Base-by-base conservation (phyloP, 2,113 vertebrate species). In the Ramphastos sulfuratus region DNA sequence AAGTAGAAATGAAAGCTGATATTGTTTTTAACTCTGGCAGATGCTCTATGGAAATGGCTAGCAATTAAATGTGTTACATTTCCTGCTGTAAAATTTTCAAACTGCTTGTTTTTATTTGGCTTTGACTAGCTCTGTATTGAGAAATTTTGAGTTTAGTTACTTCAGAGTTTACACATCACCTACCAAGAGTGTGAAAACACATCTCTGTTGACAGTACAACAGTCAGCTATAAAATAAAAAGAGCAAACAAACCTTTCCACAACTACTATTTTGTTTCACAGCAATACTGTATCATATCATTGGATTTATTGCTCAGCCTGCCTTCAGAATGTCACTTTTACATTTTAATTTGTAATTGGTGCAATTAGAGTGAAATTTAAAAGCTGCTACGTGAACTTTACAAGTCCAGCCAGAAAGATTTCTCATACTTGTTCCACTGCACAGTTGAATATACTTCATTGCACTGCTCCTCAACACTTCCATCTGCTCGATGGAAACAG, bases 11-110 rank as follows among this genome's bases (percentile, higher is more conserved):
- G 65, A 95, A 94, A 94, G 79, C 61, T 78, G 94, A 92, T 92
- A 93, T 17, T 94, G 84, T 91, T 95, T 95, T 90, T 86, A 93
- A 90, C 54, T 91, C 86, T 86, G 93, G 87, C 93, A 95, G 87
- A 91, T 91, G 87, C 63, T 91, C 48, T 81, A 67, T 86, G 85
- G 82, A 94, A 93, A 96, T 55, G 75, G 87, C 73, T 55, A 76
- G 66, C 61, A 94, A 90, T 92, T 91, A 93, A 84, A 79, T 48
- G 39, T 12, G 33, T 88, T 85, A 31, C 65, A 58, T 58, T 86
- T 54, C 48, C 20, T 83, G 79, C 15, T 81, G 63, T 92, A 92
- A 75, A 86, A 75, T 73, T 91, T 92, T 88, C 91, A 92, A 90
- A 92, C 55, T 86, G 58, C 70, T 93, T 89, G 83, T 87, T 94